These are phyloP conservation scores for Papilio helenus DNA, from an alignment of 1,140 invertebrate genomes.

Conservation along the genomic window DNA sequence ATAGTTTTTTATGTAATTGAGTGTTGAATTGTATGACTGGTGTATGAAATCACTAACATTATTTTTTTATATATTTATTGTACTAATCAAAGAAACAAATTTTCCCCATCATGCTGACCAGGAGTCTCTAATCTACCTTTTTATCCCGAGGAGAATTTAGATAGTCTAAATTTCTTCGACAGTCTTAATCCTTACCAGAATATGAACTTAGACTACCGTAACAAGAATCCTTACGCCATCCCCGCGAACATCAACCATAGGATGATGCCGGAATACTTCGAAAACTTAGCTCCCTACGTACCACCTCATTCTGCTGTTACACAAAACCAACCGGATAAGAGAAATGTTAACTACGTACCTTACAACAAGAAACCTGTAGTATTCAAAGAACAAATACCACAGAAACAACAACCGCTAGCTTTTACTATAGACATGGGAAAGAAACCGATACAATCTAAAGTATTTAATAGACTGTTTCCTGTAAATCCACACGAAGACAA, in stretches of 20 bases:
- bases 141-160: conserved; percentile 72
- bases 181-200: conserved; percentile 71
- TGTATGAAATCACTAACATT: conserved; percentile 43
- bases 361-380: conserved; percentile 56
- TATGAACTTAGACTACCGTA: conserved; percentile 67
- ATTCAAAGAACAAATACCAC: conserved; percentile 61
- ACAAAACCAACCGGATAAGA: conserved; percentile 48
- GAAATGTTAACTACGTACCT: conserved; percentile 53
- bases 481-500: conserved; percentile 53
- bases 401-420: conserved; percentile 61
- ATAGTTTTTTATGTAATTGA: conserved; percentile 20
- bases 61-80: conserved; percentile 44
- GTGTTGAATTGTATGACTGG: conserved; percentile 1
- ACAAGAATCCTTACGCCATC: conserved; percentile 82
- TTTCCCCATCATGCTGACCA: conserved; percentile 71
- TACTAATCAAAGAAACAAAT: conserved; percentile 59
- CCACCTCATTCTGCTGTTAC: conserved; percentile 55
- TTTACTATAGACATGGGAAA: conserved; percentile 75
- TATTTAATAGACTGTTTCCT: conserved; percentile 79
- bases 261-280: conserved; percentile 69
- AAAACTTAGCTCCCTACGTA: conserved; percentile 57
- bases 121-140: conserved; percentile 61
- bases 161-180: conserved; percentile 77
- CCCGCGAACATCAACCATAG: conserved; percentile 80
- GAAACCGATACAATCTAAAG: conserved; percentile 72